Percentiles rank a stretch among this genome's conserved stretches.
These are phyloP conservation scores for Aspidiotus destructor DNA, from an alignment of 2,888 invertebrate species.

Conservation along the genomic window DNA sequence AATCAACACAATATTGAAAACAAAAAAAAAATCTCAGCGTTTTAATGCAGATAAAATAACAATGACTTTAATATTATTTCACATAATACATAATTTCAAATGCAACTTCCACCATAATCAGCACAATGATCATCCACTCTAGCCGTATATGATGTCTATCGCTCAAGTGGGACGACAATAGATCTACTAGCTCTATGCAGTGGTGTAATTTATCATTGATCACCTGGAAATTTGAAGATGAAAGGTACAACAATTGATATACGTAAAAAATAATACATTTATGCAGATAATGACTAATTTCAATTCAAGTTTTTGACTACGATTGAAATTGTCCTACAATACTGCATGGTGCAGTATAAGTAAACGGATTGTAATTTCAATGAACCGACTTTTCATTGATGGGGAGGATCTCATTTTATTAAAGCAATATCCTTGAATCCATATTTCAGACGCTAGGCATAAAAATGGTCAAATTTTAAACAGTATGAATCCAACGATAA, in stretches of 20 bases:
- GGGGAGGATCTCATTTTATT: too few relatives aligned
- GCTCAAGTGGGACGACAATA: constrained; percentile 78
- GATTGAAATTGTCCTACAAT: neutral
- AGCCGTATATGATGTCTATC: constrained; percentile 85
- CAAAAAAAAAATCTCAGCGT: too few relatives aligned
- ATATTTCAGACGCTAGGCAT: too few relatives aligned
- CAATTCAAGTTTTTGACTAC: neutral
- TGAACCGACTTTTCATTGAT: too few relatives aligned
- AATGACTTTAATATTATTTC: neutral
- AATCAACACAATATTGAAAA: too few relatives aligned
- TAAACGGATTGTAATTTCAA: too few relatives aligned
- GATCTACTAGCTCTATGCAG: constrained; percentile 82
- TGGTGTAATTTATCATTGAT: constrained; percentile 92
- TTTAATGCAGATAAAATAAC: too few relatives aligned
- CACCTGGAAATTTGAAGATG: constrained; percentile 50
- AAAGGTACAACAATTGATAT: constrained; percentile 32
- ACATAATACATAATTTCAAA: constrained; percentile 66
- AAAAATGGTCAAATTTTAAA: too few relatives aligned
- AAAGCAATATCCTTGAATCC: too few relatives aligned
- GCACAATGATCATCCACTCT: constrained; percentile 94
- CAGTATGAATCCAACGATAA: too few relatives aligned
- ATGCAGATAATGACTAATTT: neutral
- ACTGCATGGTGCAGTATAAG: too few relatives aligned
- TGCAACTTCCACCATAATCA: constrained; percentile 89
- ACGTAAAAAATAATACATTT: too few relatives aligned